Base-by-base conservation (phyloP, 1,140 invertebrate genomes). In the Frieseomelitta varia region DNA sequence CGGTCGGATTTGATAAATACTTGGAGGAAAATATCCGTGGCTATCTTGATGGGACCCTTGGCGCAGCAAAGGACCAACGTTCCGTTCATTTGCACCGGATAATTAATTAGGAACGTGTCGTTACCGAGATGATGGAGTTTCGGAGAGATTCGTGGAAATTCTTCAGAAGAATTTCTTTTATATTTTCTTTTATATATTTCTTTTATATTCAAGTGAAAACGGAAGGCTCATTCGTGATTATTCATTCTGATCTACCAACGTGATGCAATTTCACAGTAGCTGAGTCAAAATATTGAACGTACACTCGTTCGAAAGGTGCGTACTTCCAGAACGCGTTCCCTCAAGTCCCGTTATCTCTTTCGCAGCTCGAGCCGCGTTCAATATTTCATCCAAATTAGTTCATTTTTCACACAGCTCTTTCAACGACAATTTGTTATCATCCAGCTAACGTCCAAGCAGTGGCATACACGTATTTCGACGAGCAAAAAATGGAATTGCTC, bases 1-100 rank as follows among this genome's bases (percentile, higher is more conserved):
- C 58, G 53, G 67, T 72, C 58, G 71, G 67, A 61, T 84, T 84
- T 79, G 81, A 84, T 84, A 78, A 71, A 78, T 78, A 84, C 55
- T 79, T 79, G 77, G 39, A 24, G 24, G 67, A 77, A 58, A 69
- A 61, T 21, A 12, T 51, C 2, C n/a, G 27, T n/a, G 73, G n/a
- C 51, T 65, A 74, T 81, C 79, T 81, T 53, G 81, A 84, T 79
- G 15, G 30, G 53, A 30, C 12, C 0, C 1, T 47, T 47, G 1
- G 19, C 30, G 17, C 17, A 39, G 21, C 1, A 4, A 47, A 30
- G 39, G 17, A 27, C 58, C 47, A 47, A 47, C 39, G 81, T 30
- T 34, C 15, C 51, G 55, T 24, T 61, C 55, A 71, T 53, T 74
- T 27, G 21, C 11, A 14, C 21, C 2, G 15, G 39, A 19, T 61